phyloP scores from a whole-genome alignment of 2,888 invertebrate species.

The Xestia c-nigrum region DNA sequence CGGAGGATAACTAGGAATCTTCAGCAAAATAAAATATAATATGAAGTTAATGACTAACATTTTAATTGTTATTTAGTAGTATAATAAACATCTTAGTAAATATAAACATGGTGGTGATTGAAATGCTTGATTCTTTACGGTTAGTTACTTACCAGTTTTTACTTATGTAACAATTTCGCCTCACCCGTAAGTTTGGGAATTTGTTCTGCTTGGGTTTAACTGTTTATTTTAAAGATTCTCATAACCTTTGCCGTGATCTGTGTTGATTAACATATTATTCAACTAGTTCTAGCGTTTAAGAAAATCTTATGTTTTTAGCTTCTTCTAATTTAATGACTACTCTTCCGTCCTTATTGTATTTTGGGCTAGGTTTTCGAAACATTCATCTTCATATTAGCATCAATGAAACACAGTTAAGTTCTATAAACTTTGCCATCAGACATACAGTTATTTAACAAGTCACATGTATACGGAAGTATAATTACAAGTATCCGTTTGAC shows the following conservation, averaged over 20 bases:
- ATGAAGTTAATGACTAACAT: constrained; percentile 30
- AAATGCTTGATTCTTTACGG: constrained; percentile 27
- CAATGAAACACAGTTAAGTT: not conserved
- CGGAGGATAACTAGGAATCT: constrained; percentile 30
- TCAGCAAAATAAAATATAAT: constrained; percentile 7
- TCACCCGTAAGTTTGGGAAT: not conserved
- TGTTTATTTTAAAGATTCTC: not conserved
- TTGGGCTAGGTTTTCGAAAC: not conserved
- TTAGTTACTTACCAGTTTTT: not conserved
- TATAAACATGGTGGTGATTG: constrained; percentile 20
- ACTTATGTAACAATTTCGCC: not conserved
- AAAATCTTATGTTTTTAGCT: no score
- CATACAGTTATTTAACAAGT: constrained; percentile 11
- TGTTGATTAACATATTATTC: not conserved
- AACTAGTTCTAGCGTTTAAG: not conserved
- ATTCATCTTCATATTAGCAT: not conserved
- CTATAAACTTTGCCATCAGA: not conserved
- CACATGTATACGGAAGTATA: constrained; percentile 48
- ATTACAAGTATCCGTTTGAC: constrained; percentile 42
- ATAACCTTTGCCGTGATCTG: not conserved
- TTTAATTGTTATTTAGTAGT: constrained; percentile 16
- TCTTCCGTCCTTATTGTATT: no score
- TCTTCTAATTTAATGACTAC: no score
- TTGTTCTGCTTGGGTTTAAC: constrained; percentile 1
- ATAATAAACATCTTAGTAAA: constrained; percentile 6